Conservation (phyloP, 1,140 invertebrate genomes). For the Diprion similis region DNA sequence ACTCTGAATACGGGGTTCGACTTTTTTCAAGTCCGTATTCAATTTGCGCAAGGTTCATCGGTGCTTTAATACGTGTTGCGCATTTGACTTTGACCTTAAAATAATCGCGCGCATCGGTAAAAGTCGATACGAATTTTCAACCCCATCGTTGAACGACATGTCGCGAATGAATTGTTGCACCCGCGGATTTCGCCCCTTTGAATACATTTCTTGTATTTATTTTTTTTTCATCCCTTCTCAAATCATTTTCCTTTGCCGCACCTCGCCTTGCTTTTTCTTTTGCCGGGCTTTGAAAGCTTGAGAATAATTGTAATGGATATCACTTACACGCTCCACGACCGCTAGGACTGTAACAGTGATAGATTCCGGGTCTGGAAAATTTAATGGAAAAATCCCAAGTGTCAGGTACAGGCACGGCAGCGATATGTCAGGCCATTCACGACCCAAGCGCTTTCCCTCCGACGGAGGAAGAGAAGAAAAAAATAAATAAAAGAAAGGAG, state of each 20-base stretch:
- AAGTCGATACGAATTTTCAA: too few relatives aligned
- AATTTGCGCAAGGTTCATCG: background rate
- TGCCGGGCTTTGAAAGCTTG: slow-evolving; percentile 4
- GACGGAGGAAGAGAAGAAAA: slow-evolving; percentile 27
- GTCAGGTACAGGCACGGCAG: slow-evolving; percentile 57
- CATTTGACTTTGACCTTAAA: too few relatives aligned
- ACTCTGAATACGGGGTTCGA: background rate
- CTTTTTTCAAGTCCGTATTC: background rate
- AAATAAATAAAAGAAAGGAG: slow-evolving; percentile 16
- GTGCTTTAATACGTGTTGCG: background rate
- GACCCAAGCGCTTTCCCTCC: slow-evolving; percentile 34
- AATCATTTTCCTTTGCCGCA: too few relatives aligned
- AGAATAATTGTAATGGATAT: slow-evolving; percentile 53
- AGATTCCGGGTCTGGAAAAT: slow-evolving; percentile 59
- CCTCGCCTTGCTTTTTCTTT: background rate
- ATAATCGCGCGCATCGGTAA: too few relatives aligned
- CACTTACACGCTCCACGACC: slow-evolving; percentile 32
- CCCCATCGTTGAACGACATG: too few relatives aligned
- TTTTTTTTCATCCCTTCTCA: too few relatives aligned
- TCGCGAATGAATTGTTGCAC: too few relatives aligned
- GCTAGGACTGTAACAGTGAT: slow-evolving; percentile 43
- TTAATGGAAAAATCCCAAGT: slow-evolving; percentile 62
- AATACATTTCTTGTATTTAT: too few relatives aligned
- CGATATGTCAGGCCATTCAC: slow-evolving; percentile 60
- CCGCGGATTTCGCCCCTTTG: too few relatives aligned